These are phyloP conservation scores for Ectemnius lituratus DNA, from an alignment of 2,888 invertebrate genomes.

Conservation along the genomic window DNA sequence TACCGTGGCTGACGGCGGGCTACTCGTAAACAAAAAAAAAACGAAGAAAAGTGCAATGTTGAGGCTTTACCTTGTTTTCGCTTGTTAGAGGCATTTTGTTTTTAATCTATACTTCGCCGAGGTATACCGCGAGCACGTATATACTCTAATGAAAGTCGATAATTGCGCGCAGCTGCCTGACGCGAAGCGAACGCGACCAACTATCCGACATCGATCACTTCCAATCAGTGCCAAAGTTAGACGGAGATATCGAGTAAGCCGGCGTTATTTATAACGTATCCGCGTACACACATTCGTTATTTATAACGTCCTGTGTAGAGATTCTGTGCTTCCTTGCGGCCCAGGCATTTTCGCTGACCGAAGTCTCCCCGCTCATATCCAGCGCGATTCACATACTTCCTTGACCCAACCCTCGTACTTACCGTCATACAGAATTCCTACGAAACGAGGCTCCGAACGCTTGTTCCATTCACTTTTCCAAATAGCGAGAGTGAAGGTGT, in stretches of 20 bases:
- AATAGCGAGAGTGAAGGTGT: too few species aligned
- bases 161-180: conserved; percentile 1
- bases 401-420: not conserved
- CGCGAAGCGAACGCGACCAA: not conserved
- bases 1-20: not conserved
- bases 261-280: conserved; percentile 9
- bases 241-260: conserved; percentile 12
- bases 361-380: conserved; percentile 11
- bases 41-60: not conserved
- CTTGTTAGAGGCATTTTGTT: not conserved
- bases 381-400: not conserved
- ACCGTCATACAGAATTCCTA: not conserved
- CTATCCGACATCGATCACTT: conserved; percentile 38
- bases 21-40: not conserved
- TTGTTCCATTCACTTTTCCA: too few species aligned
- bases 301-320: not conserved
- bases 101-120: conserved; percentile 4
- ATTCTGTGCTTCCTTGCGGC: conserved; percentile 42
- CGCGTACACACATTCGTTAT: not conserved
- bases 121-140: not conserved
- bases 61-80: conserved; percentile 9
- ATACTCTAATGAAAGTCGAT: conserved; percentile 4
- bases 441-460: too few species aligned
- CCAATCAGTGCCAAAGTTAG: conserved; percentile 49
- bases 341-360: not conserved